Evolutionary conservation across 2,888 invertebrate species (phyloP).

Genomic region (Corbicula japonica): DNA sequence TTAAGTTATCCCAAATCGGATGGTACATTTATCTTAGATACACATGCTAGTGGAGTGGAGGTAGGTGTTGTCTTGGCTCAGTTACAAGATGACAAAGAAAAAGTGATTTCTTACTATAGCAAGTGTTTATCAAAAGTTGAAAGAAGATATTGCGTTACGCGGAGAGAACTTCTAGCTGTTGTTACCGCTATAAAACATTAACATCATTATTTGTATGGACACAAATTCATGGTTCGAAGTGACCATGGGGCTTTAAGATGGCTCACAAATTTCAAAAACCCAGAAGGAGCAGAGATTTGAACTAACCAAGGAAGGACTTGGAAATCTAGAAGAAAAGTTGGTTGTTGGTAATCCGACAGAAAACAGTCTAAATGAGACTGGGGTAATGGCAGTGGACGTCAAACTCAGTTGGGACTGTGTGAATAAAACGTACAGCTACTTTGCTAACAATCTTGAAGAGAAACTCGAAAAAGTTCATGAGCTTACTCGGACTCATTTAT

Average conservation of each 20-base stretch:
- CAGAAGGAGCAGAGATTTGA: slow-evolving; percentile 41
- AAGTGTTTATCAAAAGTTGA: slow-evolving; percentile 44
- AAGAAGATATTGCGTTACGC: slow-evolving; percentile 44
- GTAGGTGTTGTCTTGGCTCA: slow-evolving; percentile 37
- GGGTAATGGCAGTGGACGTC: no score
- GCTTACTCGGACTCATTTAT: slow-evolving; percentile 7
- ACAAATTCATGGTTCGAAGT: slow-evolving; percentile 43
- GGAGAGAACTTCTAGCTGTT: slow-evolving; percentile 49
- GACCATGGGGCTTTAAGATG: slow-evolving; percentile 56
- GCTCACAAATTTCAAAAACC: slow-evolving; percentile 48
- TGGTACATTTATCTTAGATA: slow-evolving; percentile 26
- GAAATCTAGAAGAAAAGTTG: no score
- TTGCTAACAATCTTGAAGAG: slow-evolving; percentile 10
- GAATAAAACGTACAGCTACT: not conserved
- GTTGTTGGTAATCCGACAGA: no score
- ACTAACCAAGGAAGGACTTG: not conserved
- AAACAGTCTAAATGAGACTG: no score
- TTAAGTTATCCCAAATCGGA: slow-evolving; percentile 37
- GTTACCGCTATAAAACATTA: slow-evolving; percentile 54
- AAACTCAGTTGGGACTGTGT: no score
- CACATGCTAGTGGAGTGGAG: slow-evolving; percentile 31
- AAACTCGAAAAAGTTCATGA: slow-evolving; percentile 23
- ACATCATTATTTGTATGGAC: slow-evolving; percentile 62
- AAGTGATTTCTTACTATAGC: slow-evolving; percentile 43
- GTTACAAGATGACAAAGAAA: slow-evolving; percentile 39